phyloP scores from a whole-genome alignment of 2,888 invertebrate genomes.

The Phania funesta region DNA sequence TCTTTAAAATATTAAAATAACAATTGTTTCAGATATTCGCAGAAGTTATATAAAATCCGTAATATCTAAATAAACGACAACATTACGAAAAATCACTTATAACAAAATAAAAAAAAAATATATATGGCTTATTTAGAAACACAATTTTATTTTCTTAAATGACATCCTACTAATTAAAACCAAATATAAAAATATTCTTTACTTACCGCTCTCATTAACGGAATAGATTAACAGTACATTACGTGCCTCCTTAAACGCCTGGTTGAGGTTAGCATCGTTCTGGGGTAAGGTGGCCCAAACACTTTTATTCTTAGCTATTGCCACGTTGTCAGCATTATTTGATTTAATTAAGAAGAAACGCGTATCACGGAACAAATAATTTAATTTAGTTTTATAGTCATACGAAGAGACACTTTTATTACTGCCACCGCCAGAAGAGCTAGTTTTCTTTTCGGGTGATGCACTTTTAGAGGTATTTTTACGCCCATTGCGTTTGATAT shows the following conservation, averaged over 20 bases:
- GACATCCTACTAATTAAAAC: background rate
- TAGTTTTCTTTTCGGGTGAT: constrained; percentile 68
- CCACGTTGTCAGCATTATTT: constrained; percentile 98
- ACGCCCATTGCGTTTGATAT: constrained; percentile 76
- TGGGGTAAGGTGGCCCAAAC: constrained; percentile 99
- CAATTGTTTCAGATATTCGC: too few species aligned
- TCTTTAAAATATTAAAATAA: too few species aligned
- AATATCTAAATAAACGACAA: too few species aligned
- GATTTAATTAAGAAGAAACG: constrained; percentile 98
- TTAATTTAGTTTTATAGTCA: constrained; percentile 93
- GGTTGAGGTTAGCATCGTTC: constrained; percentile 97
- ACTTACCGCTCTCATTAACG: constrained; percentile 94
- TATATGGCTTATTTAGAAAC: too few species aligned
- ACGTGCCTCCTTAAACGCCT: constrained; percentile 94
- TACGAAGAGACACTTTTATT: constrained; percentile 80
- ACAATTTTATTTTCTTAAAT: background rate
- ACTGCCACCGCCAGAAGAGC: constrained; percentile 62
- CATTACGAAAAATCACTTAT: too few species aligned
- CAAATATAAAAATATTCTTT: background rate
- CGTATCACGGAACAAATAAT: constrained; percentile 96
- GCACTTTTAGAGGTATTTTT: constrained; percentile 68
- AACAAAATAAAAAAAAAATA: too few species aligned
- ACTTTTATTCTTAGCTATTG: constrained; percentile 95
- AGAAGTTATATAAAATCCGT: too few species aligned
- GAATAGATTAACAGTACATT: constrained; percentile 98